phyloP scores from a whole-genome alignment of 2,888 invertebrate genomes.

The Sarcophaga variegata region DNA sequence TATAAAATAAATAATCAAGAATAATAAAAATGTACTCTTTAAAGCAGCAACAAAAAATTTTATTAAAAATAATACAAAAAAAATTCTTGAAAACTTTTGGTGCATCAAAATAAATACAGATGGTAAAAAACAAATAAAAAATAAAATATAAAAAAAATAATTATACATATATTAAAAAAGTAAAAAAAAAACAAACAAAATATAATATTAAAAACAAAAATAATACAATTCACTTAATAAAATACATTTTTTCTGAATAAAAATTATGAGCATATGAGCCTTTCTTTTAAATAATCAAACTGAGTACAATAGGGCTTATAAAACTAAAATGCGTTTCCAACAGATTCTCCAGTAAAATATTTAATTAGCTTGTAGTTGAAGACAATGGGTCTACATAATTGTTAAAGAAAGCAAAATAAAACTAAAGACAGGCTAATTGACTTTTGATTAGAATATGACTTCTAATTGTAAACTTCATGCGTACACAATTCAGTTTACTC shows the following conservation, averaged over 20 bases:
- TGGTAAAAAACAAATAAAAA: slow-evolving; percentile 70
- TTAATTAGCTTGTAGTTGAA: too few relatives aligned
- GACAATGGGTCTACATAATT: too few relatives aligned
- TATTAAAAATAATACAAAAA: slow-evolving; percentile 63
- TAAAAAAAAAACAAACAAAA: slow-evolving; percentile 59
- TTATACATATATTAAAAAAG: slow-evolving; percentile 63
- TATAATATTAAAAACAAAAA: slow-evolving; percentile 68
- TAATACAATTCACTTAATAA: slow-evolving; percentile 74
- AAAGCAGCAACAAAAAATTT: slow-evolving; percentile 56
- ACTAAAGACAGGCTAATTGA: too few relatives aligned
- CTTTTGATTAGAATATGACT: too few relatives aligned
- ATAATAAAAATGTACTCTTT: slow-evolving; percentile 28
- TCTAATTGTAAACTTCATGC: too few relatives aligned
- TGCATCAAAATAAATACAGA: slow-evolving; percentile 71
- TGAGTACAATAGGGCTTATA: too few relatives aligned
- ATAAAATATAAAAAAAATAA: slow-evolving; percentile 20
- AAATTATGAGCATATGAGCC: neutral
- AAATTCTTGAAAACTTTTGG: slow-evolving; percentile 72
- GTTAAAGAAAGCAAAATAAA: too few relatives aligned
- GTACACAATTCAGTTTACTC: too few relatives aligned
- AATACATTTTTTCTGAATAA: slow-evolving; percentile 80
- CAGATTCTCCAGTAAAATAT: too few relatives aligned
- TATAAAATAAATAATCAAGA: neutral
- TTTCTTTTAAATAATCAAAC: too few relatives aligned
- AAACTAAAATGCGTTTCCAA: too few relatives aligned